These are phyloP conservation scores for Callipepla californica DNA, from an alignment of 2,113 vertebrate species.

Conservation along the genomic window DNA sequence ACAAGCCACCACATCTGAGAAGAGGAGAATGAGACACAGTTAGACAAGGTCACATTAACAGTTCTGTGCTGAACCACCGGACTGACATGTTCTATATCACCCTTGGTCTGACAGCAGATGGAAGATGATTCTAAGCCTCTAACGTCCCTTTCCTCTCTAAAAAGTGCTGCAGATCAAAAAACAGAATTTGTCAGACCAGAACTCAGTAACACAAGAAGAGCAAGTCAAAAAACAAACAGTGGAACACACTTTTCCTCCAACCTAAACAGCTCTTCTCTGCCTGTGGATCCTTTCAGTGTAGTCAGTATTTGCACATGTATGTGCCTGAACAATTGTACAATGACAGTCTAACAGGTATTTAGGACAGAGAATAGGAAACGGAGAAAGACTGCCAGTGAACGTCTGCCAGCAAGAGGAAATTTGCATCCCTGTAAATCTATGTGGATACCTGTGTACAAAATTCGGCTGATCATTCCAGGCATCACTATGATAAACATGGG, in stretches of 20 bases:
- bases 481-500: conserved; percentile 98
- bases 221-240: neutral
- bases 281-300: neutral
- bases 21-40: neutral
- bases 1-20: conserved; percentile 89
- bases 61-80: neutral
- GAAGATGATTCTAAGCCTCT: neutral
- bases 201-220: neutral
- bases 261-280: neutral
- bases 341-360: neutral
- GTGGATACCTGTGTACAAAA: conserved; percentile 87
- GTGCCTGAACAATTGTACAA: neutral
- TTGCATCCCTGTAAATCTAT: neutral
- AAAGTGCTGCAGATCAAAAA: neutral
- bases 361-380: neutral
- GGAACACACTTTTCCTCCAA: neutral
- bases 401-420: neutral
- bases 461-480: conserved; percentile 95
- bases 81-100: neutral
- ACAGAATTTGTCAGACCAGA: neutral
- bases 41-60: neutral
- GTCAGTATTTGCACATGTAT: neutral
- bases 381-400: neutral
- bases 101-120: neutral
- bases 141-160: neutral